Evolutionary conservation across 2,888 invertebrate species (phyloP), one percentile per base, ranked within the genome.

Genomic region (Eristalinus aeneus): DNA sequence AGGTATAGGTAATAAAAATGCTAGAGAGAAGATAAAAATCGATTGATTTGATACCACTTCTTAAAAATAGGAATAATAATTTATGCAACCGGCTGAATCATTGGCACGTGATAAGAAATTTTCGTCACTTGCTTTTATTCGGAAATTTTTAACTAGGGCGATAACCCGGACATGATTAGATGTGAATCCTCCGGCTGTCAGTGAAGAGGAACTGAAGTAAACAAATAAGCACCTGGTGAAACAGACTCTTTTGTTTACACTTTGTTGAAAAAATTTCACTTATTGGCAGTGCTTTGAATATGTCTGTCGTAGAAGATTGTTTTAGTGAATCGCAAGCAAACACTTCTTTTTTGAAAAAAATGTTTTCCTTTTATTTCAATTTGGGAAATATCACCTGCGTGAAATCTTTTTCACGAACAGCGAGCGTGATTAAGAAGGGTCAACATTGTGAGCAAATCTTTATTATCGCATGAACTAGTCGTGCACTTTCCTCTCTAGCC

Each of bases 41-140:
- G 2, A n/a, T 4, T 39, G 39, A n/a, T 46, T 46, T 16, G n/a
- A 46, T n/a, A 16, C n/a, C 8, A 46, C 46, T 12, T 46, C 5
- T 4, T 4, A 23, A 11, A 2, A 5, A 6, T 16, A 1, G 22
- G 5, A 23, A n/a, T 23, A 8, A 56, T 56, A 56, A 56, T 23
- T 56, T 56, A 53, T 53, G 20, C 12, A 65, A 54, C 22, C 32
- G 31, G 22, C 22, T 68, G 68, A 68, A 34, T 56, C 68, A 68
- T 22, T 68, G 34, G 31, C 56, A 34, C 9, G 56, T 56, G 68
- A 68, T 68, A 68, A 56, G 34, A 22, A 56, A 34, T 36, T 68
- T 56, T 34, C 23, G 68, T 2, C 56, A 54, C 32, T 34, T 20
- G 68, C 11, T 12, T 6, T 23, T 20, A 58, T 69, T 71, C 20